A percentile compares a stretch with the other conserved stretches of the same genome.
phyloP scores from a whole-genome alignment of 1,140 invertebrate species.

The Macrocentrus cingulum region DNA sequence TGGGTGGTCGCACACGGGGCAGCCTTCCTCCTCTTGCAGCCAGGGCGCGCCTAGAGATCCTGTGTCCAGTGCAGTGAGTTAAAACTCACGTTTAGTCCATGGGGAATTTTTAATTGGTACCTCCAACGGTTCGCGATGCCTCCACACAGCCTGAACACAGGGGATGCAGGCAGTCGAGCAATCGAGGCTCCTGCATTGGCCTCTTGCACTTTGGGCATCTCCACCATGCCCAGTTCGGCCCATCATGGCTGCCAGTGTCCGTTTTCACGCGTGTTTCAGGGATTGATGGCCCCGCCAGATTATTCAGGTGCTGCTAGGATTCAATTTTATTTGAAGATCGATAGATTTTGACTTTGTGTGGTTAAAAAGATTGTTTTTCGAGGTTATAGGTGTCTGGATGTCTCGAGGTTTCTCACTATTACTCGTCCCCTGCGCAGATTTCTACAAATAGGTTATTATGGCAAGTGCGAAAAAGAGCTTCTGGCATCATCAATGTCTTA shows the following conservation, averaged over 20 bases:
- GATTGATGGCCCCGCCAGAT: slow-evolving; percentile 10
- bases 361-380: too few relatives aligned
- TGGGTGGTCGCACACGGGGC: slow-evolving; percentile 48
- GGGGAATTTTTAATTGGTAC: too few relatives aligned
- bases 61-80: slow-evolving; percentile 8
- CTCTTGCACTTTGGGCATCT: slow-evolving; percentile 46
- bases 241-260: neutral
- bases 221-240: slow-evolving; percentile 36
- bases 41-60: slow-evolving; percentile 20
- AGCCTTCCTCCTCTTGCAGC: slow-evolving; percentile 33
- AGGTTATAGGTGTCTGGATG: too few relatives aligned
- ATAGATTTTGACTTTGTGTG: too few relatives aligned
- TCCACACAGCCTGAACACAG: slow-evolving; percentile 47
- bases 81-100: too few relatives aligned
- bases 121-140: slow-evolving; percentile 39
- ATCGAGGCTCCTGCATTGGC: slow-evolving; percentile 49
- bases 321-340: too few relatives aligned
- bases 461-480: neutral
- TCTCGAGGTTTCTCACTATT: too few relatives aligned
- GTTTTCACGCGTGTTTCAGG: too few relatives aligned
- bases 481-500: neutral
- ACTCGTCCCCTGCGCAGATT: too few relatives aligned
- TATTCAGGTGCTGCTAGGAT: neutral
- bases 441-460: slow-evolving; percentile 21
- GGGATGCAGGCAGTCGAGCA: slow-evolving; percentile 51